Base-by-base conservation (phyloP, 2,113 vertebrate species). In the Neodontobutis hainanensis region DNA sequence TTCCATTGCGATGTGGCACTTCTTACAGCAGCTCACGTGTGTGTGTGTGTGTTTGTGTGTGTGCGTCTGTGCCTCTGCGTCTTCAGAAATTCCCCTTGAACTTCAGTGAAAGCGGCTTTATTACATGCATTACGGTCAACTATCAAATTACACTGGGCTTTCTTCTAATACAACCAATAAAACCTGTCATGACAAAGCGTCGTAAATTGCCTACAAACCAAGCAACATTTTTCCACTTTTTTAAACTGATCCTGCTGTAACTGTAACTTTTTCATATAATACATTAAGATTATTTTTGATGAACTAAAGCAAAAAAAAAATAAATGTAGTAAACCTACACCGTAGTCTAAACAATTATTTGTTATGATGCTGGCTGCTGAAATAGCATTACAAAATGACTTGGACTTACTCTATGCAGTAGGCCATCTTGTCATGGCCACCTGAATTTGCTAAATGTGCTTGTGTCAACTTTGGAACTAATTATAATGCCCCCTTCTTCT, bases 1-100 rank as follows among this genome's bases (percentile, higher is more conserved):
- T 59, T 79, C 79, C 79, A 64, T 60, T 77, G 86, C 88, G 90
- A 95, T 94, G 93, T 94, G 94, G 93, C 94, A 88, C 80, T 68
- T 73, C 70, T 48, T 66, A 64, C 38, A 61, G 59, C 70, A 73
- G 73, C 8, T 56, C 55, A 68, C n/a, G 75, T 44, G 72, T 48
- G 68, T 52, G 42, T n/a, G n/a, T n/a, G n/a, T n/a, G n/a, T n/a
- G n/a, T n/a, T n/a, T n/a, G n/a, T n/a, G n/a, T n/a, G 75, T 44
- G 72, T 48, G 68, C 48, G 42, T 53, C 62, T 61, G 61, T 52
- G 62, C 40, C 38, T 56, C 10, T 46, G 49, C n/a, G 11, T 78
- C 68, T 73, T 65, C 68, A 71, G 44, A 77, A 67, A 51, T 69
- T 77, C 72, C 35, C 53, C 2, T 68, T 73, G 71, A 75, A 44